Evolutionary conservation across 1,140 invertebrate genomes (phyloP).

Genomic region (Steinernema feltiae): DNA sequence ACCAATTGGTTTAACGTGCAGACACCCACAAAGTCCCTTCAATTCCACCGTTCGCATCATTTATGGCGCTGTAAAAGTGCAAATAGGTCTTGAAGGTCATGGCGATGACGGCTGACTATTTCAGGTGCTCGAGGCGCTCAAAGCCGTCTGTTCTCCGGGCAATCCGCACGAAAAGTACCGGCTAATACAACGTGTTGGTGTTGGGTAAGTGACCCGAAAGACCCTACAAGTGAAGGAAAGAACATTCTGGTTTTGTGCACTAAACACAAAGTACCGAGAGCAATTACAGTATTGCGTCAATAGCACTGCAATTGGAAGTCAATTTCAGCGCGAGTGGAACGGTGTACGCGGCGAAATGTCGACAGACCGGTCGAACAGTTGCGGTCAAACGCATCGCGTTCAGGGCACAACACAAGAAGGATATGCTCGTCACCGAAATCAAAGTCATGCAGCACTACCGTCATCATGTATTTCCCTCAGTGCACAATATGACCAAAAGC

Average conservation of each 20-base stretch:
- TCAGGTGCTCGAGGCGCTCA: constrained; percentile 45
- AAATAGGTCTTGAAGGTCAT: constrained; percentile 11
- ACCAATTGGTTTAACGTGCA: no score
- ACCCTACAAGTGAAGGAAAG: constrained; percentile 18
- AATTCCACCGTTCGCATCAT: neutral
- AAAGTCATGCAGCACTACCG: constrained; percentile 57
- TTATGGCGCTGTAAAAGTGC: neutral
- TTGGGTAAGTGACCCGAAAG: constrained; percentile 43
- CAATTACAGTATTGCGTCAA: neutral
- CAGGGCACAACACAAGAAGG: constrained; percentile 62
- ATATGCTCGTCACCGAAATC: constrained; percentile 62
- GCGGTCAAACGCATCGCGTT: constrained; percentile 63
- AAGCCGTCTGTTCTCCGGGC: constrained; percentile 37
- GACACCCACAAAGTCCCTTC: constrained; percentile 8
- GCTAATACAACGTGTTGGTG: constrained; percentile 48
- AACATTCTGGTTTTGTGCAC: constrained; percentile 4
- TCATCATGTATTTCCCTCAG: constrained; percentile 36
- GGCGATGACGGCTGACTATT: constrained; percentile 9
- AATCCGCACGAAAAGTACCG: constrained; percentile 42
- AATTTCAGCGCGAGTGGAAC: constrained; percentile 60
- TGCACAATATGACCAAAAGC: neutral
- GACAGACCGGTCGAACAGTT: constrained; percentile 54
- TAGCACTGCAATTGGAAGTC: neutral
- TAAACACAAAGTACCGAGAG: neutral
- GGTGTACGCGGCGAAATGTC: constrained; percentile 59